These are phyloP conservation scores for Cirrhinus molitorella DNA, from an alignment of 2,797 vertebrate species.

Conservation along the genomic window DNA sequence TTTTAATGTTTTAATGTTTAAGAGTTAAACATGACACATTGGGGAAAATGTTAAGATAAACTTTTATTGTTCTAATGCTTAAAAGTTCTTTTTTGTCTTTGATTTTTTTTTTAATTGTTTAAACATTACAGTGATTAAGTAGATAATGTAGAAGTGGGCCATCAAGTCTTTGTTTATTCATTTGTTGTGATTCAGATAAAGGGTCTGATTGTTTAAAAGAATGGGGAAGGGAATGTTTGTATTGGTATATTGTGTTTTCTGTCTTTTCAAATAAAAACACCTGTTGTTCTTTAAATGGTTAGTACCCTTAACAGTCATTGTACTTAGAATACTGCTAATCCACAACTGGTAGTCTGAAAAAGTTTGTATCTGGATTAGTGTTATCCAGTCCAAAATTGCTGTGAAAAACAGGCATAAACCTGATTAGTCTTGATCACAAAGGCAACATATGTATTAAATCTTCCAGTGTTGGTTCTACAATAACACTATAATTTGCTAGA, in stretches of 20 bases:
- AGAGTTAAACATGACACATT: no score
- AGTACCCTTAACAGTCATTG: no score
- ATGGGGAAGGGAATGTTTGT: neutral
- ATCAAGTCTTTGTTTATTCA: neutral
- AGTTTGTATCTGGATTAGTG: neutral
- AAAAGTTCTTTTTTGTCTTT: no score
- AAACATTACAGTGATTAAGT: no score
- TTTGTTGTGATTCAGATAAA: neutral
- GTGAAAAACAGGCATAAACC: neutral
- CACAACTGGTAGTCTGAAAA: neutral
- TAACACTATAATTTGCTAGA: neutral
- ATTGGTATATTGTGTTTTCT: neutral
- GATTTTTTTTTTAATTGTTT: no score
- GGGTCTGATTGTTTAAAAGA: neutral
- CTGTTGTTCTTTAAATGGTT: neutral
- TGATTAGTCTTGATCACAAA: no score
- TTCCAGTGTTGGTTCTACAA: no score
- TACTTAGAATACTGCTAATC: neutral
- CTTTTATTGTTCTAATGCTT: no score
- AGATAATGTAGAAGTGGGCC: neutral
- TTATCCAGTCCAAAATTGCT: neutral
- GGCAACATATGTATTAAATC: no score
- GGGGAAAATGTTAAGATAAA: no score
- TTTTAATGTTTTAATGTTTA: no score
- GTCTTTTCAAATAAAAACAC: neutral